A percentile compares a stretch with the other conserved stretches of the same genome.
These are phyloP conservation scores for Rhea pennata DNA, from an alignment of 2,113 vertebrate species.

Conservation along the genomic window DNA sequence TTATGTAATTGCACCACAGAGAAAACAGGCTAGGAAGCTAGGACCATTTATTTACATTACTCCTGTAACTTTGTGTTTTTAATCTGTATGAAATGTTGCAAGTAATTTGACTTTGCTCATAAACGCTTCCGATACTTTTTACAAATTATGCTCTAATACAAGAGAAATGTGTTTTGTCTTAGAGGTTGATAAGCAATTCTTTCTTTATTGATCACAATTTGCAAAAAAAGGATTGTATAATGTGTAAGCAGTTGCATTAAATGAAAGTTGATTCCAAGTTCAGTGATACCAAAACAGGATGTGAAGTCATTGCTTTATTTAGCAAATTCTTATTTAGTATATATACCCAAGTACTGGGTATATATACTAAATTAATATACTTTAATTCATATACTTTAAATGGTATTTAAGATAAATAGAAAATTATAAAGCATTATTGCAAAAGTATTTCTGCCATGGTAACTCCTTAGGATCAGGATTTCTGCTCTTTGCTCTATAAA, in stretches of 20 bases:
- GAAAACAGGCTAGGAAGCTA: neutral
- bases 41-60: neutral
- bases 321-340: neutral
- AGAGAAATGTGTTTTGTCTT: neutral
- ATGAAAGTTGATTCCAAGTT: neutral
- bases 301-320: neutral
- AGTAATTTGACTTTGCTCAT: neutral
- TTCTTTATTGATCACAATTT: neutral
- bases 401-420: neutral
- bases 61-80: neutral
- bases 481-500: neutral
- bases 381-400: neutral
- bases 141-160: neutral
- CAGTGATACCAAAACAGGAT: neutral
- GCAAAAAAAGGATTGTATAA: neutral
- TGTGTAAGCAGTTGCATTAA: neutral
- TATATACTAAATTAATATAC: neutral
- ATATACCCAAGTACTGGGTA: neutral
- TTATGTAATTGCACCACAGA: neutral
- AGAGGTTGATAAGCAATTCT: neutral
- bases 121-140: neutral
- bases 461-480: neutral
- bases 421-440: neutral
- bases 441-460: neutral
- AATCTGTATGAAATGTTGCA: conserved; percentile 7